Percentiles rank a stretch among this genome's conserved stretches.
phyloP scores from a whole-genome alignment of 2,888 invertebrate genomes.

The Argynnis bischoffii region DNA sequence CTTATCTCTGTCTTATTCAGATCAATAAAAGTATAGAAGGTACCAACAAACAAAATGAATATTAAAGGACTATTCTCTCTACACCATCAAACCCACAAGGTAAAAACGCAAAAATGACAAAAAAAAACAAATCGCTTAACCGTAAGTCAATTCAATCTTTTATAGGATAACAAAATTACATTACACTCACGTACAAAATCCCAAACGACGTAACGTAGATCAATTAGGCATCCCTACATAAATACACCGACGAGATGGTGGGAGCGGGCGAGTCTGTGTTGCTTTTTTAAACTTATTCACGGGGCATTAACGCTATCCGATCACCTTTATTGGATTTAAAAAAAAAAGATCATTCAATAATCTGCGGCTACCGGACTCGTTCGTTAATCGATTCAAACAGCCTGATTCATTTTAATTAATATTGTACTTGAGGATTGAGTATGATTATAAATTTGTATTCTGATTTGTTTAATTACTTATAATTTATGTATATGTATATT shows the following conservation, averaged over 20 bases:
- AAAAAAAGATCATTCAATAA: conserved; percentile 25
- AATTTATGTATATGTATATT: no score
- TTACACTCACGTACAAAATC: conserved; percentile 5
- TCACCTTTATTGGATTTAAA: conserved; percentile 25
- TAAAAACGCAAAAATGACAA: no score
- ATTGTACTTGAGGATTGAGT: conserved; percentile 9
- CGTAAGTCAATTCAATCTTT: background rate
- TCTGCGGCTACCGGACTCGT: conserved; percentile 13
- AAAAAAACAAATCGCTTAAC: no score
- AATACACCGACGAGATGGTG: background rate
- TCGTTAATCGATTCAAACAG: conserved; percentile 20
- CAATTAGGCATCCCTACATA: conserved; percentile 11
- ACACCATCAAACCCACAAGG: no score
- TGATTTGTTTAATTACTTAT: no score
- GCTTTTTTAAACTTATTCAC: conserved; percentile 20
- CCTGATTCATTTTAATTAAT: conserved; percentile 22
- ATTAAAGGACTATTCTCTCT: no score
- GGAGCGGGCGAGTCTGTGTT: background rate
- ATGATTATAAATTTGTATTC: no score
- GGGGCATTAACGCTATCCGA: conserved; percentile 15
- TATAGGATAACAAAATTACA: conserved; percentile 1
- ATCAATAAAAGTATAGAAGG: no score
- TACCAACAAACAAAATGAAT: no score
- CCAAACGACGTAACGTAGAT: conserved; percentile 8
- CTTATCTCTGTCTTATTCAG: no score